Base-by-base conservation (phyloP, 2,888 invertebrate genomes). In the Trichopria drosophilae region DNA sequence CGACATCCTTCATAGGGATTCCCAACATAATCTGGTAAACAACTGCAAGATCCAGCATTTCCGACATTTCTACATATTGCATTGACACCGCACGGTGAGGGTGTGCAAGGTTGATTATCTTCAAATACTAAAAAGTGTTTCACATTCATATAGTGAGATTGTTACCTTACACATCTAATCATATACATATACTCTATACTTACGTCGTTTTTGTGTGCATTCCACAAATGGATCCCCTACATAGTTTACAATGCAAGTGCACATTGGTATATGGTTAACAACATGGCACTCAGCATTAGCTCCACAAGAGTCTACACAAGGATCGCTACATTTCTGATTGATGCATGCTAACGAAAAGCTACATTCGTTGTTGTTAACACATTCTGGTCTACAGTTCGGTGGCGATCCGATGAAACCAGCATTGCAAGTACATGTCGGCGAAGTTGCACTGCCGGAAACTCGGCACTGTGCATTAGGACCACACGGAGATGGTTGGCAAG, bases 401-500 rank as follows among this genome's bases (percentile, higher is more conserved):
- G 81, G 78, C 51, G 73, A 77, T 36, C 80, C 80, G 28, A 77
- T 70, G 59, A 72, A 80, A 28, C 75, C 77, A 31, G 72, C 67
- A 23, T 76, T 64, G 57, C 81, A 81, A 12, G 78, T 77, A 58
- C 81, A 81, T 34, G 80, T 77, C 2, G 86, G 83, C 39, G 82
- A 81, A 7, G 78, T 77, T 10, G 79, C 79, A 49, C 73, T 73
- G 46, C 73, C 73, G n/a, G 68, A 62, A 46, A 70, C 72, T 41
- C 75, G 70, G 51, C 82, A 82, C 22, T 85, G 80, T 55, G 90
- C 88, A 67, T 90, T 89, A 7, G 89, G 84, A 23, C 92, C 92
- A 69, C 92, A 93, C 0, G 90, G 90, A 4, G 87, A 84, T 34
- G 89, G 88, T 57, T 80, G 74, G 66, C 90, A 90, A 2, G 89